phyloP scores from a whole-genome alignment of 2,113 vertebrate genomes.

The Oncorhynchus tshawytscha region DNA sequence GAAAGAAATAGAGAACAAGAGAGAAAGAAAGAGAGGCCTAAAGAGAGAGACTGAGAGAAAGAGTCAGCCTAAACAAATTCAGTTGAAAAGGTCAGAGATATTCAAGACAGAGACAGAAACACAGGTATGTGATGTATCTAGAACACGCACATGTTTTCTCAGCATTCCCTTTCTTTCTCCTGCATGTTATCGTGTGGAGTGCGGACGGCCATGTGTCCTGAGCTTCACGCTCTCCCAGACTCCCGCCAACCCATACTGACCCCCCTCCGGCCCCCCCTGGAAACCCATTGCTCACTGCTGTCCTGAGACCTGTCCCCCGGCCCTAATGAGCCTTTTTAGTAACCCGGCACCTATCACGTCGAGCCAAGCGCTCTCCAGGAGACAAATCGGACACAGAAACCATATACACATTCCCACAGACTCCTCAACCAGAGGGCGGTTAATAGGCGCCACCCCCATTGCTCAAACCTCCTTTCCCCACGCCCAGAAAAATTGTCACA shows the following conservation, averaged over 20 bases:
- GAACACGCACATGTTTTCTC: slow-evolving; percentile 57
- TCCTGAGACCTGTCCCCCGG: slow-evolving; percentile 53
- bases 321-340: slow-evolving; percentile 55
- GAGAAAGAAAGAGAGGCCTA: not conserved
- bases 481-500: too few relatives aligned
- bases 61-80: not conserved
- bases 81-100: slow-evolving; percentile 23
- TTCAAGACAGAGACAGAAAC: not conserved
- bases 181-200: slow-evolving; percentile 22
- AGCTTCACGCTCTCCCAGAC: slow-evolving; percentile 55
- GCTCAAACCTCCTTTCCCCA: too few relatives aligned
- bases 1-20: slow-evolving; percentile 6
- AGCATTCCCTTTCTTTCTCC: slow-evolving; percentile 48
- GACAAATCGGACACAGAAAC: slow-evolving; percentile 47
- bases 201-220: slow-evolving; percentile 50
- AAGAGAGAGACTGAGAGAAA: slow-evolving; percentile 35
- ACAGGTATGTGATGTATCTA: slow-evolving; percentile 47
- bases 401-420: slow-evolving; percentile 40
- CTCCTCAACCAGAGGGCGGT: slow-evolving; percentile 34
- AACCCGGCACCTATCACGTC: slow-evolving; percentile 41
- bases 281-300: slow-evolving; percentile 40
- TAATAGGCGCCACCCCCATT: slow-evolving; percentile 5
- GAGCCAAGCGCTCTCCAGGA: slow-evolving; percentile 46
- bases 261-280: slow-evolving; percentile 41
- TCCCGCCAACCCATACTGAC: slow-evolving; percentile 30